phyloP scores from a whole-genome alignment of 2,888 invertebrate genomes.

The Muschampia plurimacula region DNA sequence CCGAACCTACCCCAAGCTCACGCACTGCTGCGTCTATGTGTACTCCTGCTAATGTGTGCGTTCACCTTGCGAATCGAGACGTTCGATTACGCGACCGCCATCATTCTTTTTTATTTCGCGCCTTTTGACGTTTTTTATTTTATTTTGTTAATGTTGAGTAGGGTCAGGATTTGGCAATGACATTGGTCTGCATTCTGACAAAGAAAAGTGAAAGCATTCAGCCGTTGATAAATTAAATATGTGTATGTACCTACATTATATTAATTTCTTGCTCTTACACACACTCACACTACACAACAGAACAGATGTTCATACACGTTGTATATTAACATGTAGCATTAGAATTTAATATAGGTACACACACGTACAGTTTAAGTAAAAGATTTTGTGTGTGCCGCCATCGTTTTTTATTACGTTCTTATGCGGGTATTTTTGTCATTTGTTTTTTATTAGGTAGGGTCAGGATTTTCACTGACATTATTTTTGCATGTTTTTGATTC shows the following conservation, averaged over 20 bases:
- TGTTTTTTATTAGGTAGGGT: slow-evolving; percentile 16
- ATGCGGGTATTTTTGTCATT: neutral
- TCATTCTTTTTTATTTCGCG: slow-evolving; percentile 43
- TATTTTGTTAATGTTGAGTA: slow-evolving; percentile 29
- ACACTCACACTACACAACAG: neutral
- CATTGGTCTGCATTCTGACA: slow-evolving; percentile 28
- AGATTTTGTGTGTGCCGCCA: neutral
- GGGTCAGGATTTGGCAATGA: slow-evolving; percentile 39
- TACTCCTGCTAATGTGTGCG: slow-evolving; percentile 45
- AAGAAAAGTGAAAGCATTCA: slow-evolving; percentile 33
- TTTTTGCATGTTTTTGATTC: neutral
- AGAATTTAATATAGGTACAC: neutral
- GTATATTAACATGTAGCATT: neutral
- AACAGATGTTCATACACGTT: neutral
- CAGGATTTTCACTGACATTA: slow-evolving; percentile 11
- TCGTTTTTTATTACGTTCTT: neutral
- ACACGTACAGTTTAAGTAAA: neutral
- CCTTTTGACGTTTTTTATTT: slow-evolving; percentile 27
- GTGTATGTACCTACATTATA: neutral
- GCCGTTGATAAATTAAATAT: slow-evolving; percentile 6
- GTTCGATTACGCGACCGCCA: slow-evolving; percentile 51
- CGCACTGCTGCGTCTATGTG: slow-evolving; percentile 47
- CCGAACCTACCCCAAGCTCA: slow-evolving; percentile 78
- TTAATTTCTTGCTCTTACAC: neutral
- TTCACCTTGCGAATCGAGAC: slow-evolving; percentile 51